Percentiles rank a stretch among this genome's conserved stretches.
Conservation (phyloP, 2,113 vertebrate genomes). For the Actinemys pallida region DNA sequence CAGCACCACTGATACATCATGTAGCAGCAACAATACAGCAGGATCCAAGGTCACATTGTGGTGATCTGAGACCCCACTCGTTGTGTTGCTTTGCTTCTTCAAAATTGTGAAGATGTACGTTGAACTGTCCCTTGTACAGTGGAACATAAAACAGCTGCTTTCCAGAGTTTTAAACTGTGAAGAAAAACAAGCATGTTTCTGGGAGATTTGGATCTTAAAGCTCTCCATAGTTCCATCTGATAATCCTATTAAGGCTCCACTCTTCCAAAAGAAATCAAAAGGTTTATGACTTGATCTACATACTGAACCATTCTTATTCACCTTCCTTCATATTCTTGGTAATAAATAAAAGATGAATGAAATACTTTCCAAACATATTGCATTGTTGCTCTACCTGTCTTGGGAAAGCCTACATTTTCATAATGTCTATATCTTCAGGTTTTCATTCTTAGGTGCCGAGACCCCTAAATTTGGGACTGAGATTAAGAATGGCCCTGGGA, state of each 20-base stretch:
- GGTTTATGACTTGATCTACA: not conserved
- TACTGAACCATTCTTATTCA: not conserved
- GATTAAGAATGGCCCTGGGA: not conserved
- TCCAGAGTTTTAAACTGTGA: not conserved
- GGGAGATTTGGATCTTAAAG: not conserved
- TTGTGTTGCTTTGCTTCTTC: not conserved
- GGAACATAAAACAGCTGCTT: constrained; percentile 33
- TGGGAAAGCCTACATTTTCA: not conserved
- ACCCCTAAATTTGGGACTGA: not conserved
- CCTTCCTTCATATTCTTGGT: not conserved
- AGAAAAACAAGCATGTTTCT: constrained; percentile 20
- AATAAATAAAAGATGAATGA: not conserved
- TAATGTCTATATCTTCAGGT: not conserved
- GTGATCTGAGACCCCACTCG: no score
- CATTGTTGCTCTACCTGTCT: rapidly evolving
- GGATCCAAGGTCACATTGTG: not conserved
- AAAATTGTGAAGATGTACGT: not conserved
- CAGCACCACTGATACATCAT: no score
- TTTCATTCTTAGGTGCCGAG: not conserved
- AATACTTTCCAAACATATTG: not conserved
- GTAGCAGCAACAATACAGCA: not conserved
- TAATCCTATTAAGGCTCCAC: not conserved
- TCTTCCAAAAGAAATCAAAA: not conserved
- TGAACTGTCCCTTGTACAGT: not conserved
- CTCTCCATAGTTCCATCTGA: not conserved